These are phyloP conservation scores for Chrysolina oricalcia DNA, from an alignment of 2,888 invertebrate genomes.

Conservation along the genomic window DNA sequence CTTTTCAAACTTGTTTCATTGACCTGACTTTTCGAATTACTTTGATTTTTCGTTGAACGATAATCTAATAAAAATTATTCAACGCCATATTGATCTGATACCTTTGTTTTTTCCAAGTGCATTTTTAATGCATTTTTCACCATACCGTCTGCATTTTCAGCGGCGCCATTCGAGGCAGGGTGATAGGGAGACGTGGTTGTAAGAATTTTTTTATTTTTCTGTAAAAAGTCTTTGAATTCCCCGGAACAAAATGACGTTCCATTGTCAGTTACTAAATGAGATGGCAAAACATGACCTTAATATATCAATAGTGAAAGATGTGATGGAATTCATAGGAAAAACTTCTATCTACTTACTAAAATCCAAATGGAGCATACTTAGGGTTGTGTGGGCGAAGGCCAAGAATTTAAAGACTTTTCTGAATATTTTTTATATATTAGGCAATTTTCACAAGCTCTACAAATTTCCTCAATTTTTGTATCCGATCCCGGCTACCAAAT, in stretches of 20 bases:
- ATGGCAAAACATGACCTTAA: slow-evolving; percentile 11
- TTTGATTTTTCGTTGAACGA: slow-evolving; percentile 32
- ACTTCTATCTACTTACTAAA: slow-evolving; percentile 1
- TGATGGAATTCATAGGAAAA: slow-evolving; percentile 13
- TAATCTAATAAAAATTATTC: slow-evolving; percentile 26
- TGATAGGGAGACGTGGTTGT: too few species aligned
- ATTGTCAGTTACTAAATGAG: neutral
- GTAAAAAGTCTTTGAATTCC: too few species aligned
- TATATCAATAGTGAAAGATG: slow-evolving; percentile 8
- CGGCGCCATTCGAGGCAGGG: too few species aligned
- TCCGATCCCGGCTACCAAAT: neutral
- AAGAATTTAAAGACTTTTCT: neutral
- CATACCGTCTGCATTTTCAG: too few species aligned
- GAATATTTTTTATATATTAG: neutral
- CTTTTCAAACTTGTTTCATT: neutral
- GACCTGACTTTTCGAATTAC: too few species aligned
- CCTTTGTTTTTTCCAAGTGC: too few species aligned
- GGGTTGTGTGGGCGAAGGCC: neutral
- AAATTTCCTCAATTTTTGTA: neutral
- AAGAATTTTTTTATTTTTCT: too few species aligned
- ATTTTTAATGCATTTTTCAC: too few species aligned
- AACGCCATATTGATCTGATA: slow-evolving; percentile 50
- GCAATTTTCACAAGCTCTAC: neutral
- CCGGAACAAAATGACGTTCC: slow-evolving; percentile 11
- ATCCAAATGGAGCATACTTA: neutral